phyloP scores from a whole-genome alignment of 2,888 invertebrate species.

The Axea sp. region DNA sequence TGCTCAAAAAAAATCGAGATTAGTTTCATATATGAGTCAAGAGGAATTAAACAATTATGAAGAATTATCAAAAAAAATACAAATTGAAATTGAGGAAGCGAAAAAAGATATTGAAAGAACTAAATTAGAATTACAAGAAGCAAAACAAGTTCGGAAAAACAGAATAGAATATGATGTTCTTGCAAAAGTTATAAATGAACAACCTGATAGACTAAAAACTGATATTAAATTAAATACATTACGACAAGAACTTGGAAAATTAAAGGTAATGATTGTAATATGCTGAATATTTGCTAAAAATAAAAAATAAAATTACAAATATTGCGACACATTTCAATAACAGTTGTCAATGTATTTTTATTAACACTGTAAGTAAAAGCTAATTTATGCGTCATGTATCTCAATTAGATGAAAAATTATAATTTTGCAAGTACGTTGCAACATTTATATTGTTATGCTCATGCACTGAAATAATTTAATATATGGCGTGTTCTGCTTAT shows the following conservation, averaged over 20 bases:
- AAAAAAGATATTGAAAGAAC: conserved; percentile 90
- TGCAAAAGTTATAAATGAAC: conserved; percentile 93
- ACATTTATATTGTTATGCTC: no score
- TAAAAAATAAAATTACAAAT: no score
- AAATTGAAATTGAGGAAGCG: conserved; percentile 88
- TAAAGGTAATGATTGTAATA: conserved; percentile 78
- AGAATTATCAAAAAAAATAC: conserved; percentile 87
- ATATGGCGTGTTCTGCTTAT: no score
- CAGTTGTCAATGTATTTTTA: no score
- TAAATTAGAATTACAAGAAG: conserved; percentile 89
- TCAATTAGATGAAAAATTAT: no score
- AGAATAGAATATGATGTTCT: conserved; percentile 95
- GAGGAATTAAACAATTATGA: conserved; percentile 91
- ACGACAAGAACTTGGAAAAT: conserved; percentile 85
- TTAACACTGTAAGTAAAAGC: no score
- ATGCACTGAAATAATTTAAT: no score
- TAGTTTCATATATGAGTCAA: conserved; percentile 90
- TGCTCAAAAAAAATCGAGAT: conserved; percentile 90
- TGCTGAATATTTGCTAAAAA: no score
- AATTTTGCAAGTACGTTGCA: no score
- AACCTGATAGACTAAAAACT: conserved; percentile 92
- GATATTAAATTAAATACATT: conserved; percentile 85
- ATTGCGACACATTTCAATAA: no score
- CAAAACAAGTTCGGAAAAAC: conserved; percentile 93
- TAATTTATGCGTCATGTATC: no score